These are phyloP conservation scores for Stigmatopora argus DNA, from an alignment of 2,113 vertebrate genomes.

Conservation along the genomic window DNA sequence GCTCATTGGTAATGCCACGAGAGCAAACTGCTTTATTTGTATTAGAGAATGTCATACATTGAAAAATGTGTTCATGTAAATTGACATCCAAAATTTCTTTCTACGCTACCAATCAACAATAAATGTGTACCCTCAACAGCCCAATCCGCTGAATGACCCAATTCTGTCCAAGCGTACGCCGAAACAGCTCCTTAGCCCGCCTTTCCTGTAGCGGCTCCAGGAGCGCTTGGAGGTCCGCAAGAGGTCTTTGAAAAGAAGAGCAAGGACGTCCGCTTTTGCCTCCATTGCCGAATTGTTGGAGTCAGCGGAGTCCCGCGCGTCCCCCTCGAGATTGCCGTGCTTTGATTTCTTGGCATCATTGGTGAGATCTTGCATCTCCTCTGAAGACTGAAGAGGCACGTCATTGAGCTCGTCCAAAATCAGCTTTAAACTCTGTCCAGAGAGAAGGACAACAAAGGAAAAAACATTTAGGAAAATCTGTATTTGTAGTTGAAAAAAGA, in stretches of 20 bases:
- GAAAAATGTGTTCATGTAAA: too few relatives aligned
- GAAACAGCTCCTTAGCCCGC: conserved; percentile 72
- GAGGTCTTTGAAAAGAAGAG: conserved; percentile 64
- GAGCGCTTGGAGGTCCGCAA: conserved; percentile 67
- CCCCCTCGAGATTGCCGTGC: conserved; percentile 22
- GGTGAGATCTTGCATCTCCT: conserved; percentile 30
- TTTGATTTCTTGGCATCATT: conserved; percentile 30
- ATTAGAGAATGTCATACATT: too few relatives aligned
- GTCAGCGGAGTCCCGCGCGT: conserved; percentile 38
- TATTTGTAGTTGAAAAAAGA: background rate
- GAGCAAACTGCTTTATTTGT: too few relatives aligned
- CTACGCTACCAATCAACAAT: background rate
- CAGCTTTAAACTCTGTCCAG: conserved; percentile 59
- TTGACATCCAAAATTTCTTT: background rate
- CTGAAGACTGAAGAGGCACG: conserved; percentile 22
- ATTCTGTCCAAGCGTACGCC: conserved; percentile 73
- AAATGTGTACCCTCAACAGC: conserved; percentile 62
- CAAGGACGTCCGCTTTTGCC: conserved; percentile 37
- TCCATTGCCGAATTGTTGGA: conserved; percentile 33
- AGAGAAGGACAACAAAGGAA: background rate
- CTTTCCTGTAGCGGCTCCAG: conserved; percentile 70
- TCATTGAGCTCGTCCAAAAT: conserved; percentile 59
- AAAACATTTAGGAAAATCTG: background rate
- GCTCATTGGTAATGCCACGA: too few relatives aligned
- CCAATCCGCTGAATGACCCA: conserved; percentile 75